Evolutionary conservation across 2,797 vertebrate genomes (phyloP).

Genomic region (Bradypodion pumilum): DNA sequence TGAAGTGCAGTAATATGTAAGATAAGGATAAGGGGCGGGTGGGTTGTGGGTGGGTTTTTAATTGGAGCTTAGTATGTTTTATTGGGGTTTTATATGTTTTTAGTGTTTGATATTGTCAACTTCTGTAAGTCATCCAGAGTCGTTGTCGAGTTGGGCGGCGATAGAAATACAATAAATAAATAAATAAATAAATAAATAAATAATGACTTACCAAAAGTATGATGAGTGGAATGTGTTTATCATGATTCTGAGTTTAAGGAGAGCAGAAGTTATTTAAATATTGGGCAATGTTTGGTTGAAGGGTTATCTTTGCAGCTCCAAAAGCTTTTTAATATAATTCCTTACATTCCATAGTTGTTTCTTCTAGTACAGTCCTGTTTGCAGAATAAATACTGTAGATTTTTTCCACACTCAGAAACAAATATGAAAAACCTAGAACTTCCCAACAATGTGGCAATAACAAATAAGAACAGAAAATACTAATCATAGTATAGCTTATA

Average conservation of each 20-base stretch:
- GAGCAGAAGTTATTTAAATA: not conserved
- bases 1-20: conserved; percentile 46
- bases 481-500: not conserved
- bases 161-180: too few relatives aligned
- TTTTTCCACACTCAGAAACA: not conserved
- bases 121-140: too few relatives aligned
- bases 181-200: too few relatives aligned
- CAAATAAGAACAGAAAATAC: not conserved
- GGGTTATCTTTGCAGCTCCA: conserved; percentile 2
- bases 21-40: conserved; percentile 17
- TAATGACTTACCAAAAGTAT: not conserved
- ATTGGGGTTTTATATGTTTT: too few relatives aligned
- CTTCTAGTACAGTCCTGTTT: not conserved
- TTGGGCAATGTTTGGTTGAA: not conserved
- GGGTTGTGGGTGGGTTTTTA: too few relatives aligned
- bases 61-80: too few relatives aligned
- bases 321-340: conserved; percentile 13
- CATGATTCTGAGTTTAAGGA: not conserved
- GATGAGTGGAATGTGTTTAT: not conserved
- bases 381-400: not conserved
- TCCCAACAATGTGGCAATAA: not conserved
- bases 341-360: not conserved
- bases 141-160: too few relatives aligned
- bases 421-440: not conserved
- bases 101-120: too few relatives aligned